These are phyloP conservation scores for Uloborus plumipes DNA, from an alignment of 2,888 invertebrate genomes.

Conservation along the genomic window DNA sequence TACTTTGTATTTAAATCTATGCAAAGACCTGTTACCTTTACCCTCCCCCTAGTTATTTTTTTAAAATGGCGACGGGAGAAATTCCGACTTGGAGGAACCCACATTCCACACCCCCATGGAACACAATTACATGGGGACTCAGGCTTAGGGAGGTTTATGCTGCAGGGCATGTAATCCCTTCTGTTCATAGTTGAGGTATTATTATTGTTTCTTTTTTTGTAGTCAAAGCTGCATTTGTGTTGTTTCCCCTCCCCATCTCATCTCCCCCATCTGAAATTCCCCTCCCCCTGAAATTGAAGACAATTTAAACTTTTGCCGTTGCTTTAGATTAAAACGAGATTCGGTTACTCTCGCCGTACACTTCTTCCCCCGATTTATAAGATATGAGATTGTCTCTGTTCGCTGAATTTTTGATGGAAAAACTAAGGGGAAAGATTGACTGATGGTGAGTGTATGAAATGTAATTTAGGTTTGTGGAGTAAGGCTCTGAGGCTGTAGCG, in stretches of 20 bases:
- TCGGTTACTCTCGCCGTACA: slow-evolving; percentile 32
- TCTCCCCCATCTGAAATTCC: background rate
- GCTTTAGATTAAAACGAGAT: slow-evolving; percentile 48
- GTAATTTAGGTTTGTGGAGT: background rate
- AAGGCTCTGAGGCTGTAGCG: too few relatives aligned
- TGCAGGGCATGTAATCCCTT: slow-evolving; percentile 51
- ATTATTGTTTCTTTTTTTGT: slow-evolving; percentile 33
- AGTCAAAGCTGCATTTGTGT: slow-evolving; percentile 42
- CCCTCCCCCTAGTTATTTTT: slow-evolving; percentile 1
- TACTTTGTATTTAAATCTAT: slow-evolving; percentile 32
- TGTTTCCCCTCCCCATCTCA: background rate
- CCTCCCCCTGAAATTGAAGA: slow-evolving; percentile 24
- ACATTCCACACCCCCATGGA: slow-evolving; percentile 19
- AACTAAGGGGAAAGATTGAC: slow-evolving; percentile 20
- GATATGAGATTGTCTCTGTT: slow-evolving; percentile 33
- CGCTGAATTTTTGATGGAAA: slow-evolving; percentile 52
- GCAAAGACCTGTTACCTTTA: slow-evolving; percentile 24
- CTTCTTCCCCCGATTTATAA: slow-evolving; percentile 35
- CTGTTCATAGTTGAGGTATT: slow-evolving; percentile 32
- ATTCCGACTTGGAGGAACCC: slow-evolving; percentile 7
- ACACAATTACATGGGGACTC: slow-evolving; percentile 37
- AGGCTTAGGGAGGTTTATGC: slow-evolving; percentile 37
- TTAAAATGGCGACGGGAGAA: slow-evolving; percentile 26
- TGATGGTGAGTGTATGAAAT: slow-evolving; percentile 7
- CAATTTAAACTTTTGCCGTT: slow-evolving; percentile 45